Evolutionary conservation across 2,797 vertebrate genomes (phyloP).

Genomic region (Typhlichthys subterraneus): DNA sequence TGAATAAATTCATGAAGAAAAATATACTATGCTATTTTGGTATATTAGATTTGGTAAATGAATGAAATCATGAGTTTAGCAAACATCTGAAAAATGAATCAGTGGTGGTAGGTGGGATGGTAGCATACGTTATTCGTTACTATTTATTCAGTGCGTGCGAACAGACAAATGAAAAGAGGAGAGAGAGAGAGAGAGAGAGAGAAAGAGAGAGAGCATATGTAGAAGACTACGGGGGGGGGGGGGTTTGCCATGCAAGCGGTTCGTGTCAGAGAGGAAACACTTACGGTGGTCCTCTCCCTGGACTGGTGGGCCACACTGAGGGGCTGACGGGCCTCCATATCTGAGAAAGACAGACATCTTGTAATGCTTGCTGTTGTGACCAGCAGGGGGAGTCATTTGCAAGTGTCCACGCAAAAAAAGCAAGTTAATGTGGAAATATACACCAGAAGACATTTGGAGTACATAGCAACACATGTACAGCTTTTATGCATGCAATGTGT

Average conservation of each 20-base stretch:
- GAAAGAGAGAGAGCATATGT: constrained; percentile 11
- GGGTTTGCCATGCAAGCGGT: constrained; percentile 4
- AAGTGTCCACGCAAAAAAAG: constrained; percentile 8
- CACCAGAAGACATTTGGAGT: background rate
- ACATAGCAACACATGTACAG: background rate
- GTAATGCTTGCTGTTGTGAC: constrained; percentile 11
- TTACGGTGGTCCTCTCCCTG: constrained; percentile 89
- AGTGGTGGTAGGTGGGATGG: too few species aligned
- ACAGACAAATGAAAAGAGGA: constrained; percentile 32
- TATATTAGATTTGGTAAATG: too few species aligned
- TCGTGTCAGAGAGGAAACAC: constrained; percentile 26
- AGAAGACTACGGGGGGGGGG: background rate
- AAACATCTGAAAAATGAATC: too few species aligned
- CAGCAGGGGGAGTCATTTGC: constrained; percentile 38
- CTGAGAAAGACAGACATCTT: constrained; percentile 43
- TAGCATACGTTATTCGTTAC: too few species aligned
- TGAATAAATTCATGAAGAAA: too few species aligned
- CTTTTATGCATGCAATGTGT: background rate
- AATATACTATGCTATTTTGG: too few species aligned
- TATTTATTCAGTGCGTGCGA: too few species aligned
- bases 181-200: constrained; percentile 20
- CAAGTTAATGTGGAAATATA: background rate
- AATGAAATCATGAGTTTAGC: too few species aligned
- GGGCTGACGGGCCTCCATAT: constrained; percentile 83
- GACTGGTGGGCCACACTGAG: constrained; percentile 87